Evolutionary conservation across 1,140 invertebrate species (phyloP), one percentile per base, ranked within the genome.

Genomic region (Procambarus virginalis): DNA sequence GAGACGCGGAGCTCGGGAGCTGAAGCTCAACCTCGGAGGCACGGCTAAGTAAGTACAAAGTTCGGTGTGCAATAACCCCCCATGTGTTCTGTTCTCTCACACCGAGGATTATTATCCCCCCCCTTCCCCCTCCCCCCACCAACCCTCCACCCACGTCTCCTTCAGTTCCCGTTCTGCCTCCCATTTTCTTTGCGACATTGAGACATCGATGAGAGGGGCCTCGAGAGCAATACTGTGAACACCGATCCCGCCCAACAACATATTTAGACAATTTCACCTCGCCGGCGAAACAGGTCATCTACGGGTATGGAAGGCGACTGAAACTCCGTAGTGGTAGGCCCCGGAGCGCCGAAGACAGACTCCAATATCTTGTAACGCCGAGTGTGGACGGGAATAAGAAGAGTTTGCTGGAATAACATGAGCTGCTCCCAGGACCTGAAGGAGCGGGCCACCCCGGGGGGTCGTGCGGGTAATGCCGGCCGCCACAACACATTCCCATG

Each of bases 281-380:
- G 34, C 22, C 48, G 10, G 58, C 3, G 58, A 10, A 45, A 22
- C 58, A 34, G 68, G 20, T 22, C 68, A 34, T 34, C 68, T 73
- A 73, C 68, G 20, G 68, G 68, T 73, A 34, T 73, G 22, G 20
- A 34, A 73, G 68, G 68, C 68, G 68, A 73, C 68, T 73, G 68
- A n/a, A 73, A 73, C 68, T 9, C 68, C 6, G n/a, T 34, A 34
- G n/a, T 34, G n/a, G 68, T 73, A 73, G 68, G 22, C 68, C n/a
- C 22, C 34, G 22, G 83, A 77, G 45, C 46, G 49, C 75, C 46
- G 84, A 78, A 76, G 76, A 86, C 73, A 86, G 73, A 46, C 75
- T 60, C 84, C 84, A 86, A 86, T 86, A 86, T 86, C 73, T 86
- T 86, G 73, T 86, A 86, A 86, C 55, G 51, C 84, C 84, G 84